Conservation (phyloP, 2,113 vertebrate genomes). For the Bostrychus sinensis region DNA sequence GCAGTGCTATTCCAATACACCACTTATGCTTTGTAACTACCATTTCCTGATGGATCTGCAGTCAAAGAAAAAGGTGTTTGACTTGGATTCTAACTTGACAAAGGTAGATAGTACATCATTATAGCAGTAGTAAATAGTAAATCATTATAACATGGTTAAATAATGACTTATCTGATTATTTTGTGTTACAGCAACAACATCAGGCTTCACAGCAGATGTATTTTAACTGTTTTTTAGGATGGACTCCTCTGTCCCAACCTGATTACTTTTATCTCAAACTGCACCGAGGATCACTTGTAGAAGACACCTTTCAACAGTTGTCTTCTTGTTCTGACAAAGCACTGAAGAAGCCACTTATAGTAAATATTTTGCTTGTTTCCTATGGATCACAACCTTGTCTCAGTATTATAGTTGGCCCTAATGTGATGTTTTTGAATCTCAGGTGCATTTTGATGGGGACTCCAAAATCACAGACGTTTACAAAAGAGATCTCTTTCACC, state of each 20-base stretch:
- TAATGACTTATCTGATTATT: not conserved
- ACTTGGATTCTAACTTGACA: fast-evolving
- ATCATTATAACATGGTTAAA: not conserved
- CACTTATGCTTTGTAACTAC: conserved; percentile 50
- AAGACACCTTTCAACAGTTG: conserved; percentile 53
- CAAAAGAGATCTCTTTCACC: conserved; percentile 72
- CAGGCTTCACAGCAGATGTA: not conserved
- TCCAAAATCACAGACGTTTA: not conserved
- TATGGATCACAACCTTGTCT: not conserved
- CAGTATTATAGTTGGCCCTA: not conserved
- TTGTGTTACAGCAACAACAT: not conserved
- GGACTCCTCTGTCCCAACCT: fast-evolving
- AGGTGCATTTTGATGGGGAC: conserved; percentile 55
- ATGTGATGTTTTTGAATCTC: conserved; percentile 60
- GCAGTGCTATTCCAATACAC: not conserved
- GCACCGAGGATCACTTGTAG: conserved; percentile 27
- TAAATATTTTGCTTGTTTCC: not conserved
- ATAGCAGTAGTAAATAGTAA: not conserved
- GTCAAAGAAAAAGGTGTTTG: conserved; percentile 46
- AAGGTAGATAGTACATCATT: conserved; percentile 12
- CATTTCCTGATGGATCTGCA: conserved; percentile 62
- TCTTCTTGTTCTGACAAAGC: not conserved
- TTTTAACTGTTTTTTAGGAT: not conserved
- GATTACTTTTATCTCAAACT: conserved; percentile 24
- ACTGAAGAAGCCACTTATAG: conserved; percentile 40